Evolutionary conservation across 2,888 invertebrate species (phyloP).

Genomic region (Drosophila quinaria): DNA sequence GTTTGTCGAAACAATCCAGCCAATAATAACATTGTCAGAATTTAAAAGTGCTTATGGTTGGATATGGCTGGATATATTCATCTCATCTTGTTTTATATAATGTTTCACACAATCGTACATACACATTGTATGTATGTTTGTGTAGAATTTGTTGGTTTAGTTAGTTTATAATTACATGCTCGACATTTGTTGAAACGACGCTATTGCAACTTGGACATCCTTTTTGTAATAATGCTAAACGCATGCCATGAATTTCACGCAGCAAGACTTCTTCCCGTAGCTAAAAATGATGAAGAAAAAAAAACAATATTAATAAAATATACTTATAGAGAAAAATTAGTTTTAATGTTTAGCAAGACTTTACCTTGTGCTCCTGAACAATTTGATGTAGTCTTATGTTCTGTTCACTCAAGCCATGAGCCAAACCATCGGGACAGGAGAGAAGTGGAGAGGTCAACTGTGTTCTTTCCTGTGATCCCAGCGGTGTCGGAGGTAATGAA

Average conservation of each 20-base stretch:
- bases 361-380: slow-evolving; percentile 92
- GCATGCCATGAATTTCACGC: slow-evolving; percentile 91
- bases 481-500: slow-evolving; percentile 87
- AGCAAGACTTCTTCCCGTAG: slow-evolving; percentile 91
- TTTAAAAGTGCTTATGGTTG: slow-evolving; percentile 2
- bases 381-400: slow-evolving; percentile 91
- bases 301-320: neutral
- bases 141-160: neutral
- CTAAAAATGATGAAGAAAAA: slow-evolving; percentile 85
- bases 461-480: slow-evolving; percentile 84
- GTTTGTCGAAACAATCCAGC: slow-evolving; percentile 42
- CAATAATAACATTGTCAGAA: slow-evolving; percentile 29
- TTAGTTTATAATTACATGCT: slow-evolving; percentile 83
- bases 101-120: neutral
- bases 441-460: slow-evolving; percentile 74
- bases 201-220: slow-evolving; percentile 89
- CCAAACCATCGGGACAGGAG: slow-evolving; percentile 85
- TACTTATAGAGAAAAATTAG: neutral
- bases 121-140: slow-evolving; percentile 23
- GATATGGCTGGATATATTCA: slow-evolving; percentile 51
- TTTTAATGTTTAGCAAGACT: neutral
- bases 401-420: slow-evolving; percentile 85
- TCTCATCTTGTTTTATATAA: slow-evolving; percentile 39
- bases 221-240: slow-evolving; percentile 89
- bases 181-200: slow-evolving; percentile 85